Evolutionary conservation across 2,797 vertebrate species (phyloP).

Genomic region (Danio aesculapii): DNA sequence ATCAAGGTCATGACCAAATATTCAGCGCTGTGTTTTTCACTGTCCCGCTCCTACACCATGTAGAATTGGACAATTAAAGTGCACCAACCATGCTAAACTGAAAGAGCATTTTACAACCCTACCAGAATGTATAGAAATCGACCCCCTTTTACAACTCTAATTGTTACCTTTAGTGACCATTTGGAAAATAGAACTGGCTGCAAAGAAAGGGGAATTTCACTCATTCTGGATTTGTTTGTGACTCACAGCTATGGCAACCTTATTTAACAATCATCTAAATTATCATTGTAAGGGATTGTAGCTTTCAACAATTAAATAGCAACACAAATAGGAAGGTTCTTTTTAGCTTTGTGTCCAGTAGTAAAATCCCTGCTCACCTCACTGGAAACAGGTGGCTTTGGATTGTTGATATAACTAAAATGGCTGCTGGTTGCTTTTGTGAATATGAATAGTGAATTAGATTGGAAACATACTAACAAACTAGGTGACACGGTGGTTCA

Average conservation of each 20-base stretch:
- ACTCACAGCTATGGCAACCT: conserved; percentile 48
- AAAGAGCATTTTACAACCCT: conserved; percentile 42
- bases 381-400: neutral
- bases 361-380: neutral
- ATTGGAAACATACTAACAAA: neutral
- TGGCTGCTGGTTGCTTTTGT: neutral
- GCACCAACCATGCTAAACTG: conserved; percentile 7
- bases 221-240: conserved; percentile 5
- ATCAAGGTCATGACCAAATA: neutral
- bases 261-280: conserved; percentile 41
- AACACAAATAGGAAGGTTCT: neutral
- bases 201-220: conserved; percentile 14
- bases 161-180: conserved; percentile 7
- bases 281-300: conserved; percentile 39
- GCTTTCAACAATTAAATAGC: neutral
- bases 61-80: conserved; percentile 45
- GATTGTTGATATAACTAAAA: neutral
- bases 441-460: conserved; percentile 8
- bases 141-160: conserved; percentile 1
- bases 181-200: conserved; percentile 31
- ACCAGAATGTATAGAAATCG: conserved; percentile 24
- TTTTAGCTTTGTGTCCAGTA: neutral
- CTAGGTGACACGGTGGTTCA: too few relatives aligned
- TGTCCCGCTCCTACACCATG: conserved; percentile 58
- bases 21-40: conserved; percentile 44